Evolutionary conservation across 2,113 vertebrate genomes (phyloP), one percentile per base, ranked within the genome.

Genomic region (Ranitomeya imitator): DNA sequence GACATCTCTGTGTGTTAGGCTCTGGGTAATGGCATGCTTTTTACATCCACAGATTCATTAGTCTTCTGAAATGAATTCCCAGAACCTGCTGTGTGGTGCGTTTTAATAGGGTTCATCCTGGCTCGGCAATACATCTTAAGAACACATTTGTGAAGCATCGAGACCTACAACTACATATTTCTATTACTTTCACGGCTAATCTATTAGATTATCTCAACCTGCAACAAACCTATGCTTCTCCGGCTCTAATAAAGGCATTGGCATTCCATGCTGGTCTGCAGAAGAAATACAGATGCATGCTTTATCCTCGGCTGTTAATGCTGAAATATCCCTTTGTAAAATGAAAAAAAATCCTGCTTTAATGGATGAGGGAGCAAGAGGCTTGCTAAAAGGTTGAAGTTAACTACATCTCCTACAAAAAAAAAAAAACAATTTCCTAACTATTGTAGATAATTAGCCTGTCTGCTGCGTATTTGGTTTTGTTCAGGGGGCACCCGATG

Each of bases 181-280:
- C 73, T 77, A 65, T 60, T 52, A 63, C 71, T 6, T 77, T 76
- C 76, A 79, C 11, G 4, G 78, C 61, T 55, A 86, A 86, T 87
- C 76, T 87, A 80, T 87, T 81, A 87, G 55, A 84, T 83, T 88
- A 88, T 76, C 45, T 76, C 69, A 83, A 88, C 87, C 45, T 84
- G 81, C 80, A 69, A 79, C 81, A 85, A 79, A 45, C 82, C 73
- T 79, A 57, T 85, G 81, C 10, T 89, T 51, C 18, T n/a, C 23
- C 23, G 54, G 71, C 55, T n/a, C 80, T 88, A 83, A 88, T 83
- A 60, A 63, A 83, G 59, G 45, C 60, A 83, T 83, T 88, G n/a
- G 31, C 51, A 65, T 88, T 83, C 80, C 21, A 26, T 51, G 61
- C 71, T 60, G 65, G 60, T 12, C 60, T 5, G 73, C 60, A 79